These are phyloP conservation scores for Pituophis catenifer DNA, from an alignment of 2,113 vertebrate genomes.

Conservation along the genomic window DNA sequence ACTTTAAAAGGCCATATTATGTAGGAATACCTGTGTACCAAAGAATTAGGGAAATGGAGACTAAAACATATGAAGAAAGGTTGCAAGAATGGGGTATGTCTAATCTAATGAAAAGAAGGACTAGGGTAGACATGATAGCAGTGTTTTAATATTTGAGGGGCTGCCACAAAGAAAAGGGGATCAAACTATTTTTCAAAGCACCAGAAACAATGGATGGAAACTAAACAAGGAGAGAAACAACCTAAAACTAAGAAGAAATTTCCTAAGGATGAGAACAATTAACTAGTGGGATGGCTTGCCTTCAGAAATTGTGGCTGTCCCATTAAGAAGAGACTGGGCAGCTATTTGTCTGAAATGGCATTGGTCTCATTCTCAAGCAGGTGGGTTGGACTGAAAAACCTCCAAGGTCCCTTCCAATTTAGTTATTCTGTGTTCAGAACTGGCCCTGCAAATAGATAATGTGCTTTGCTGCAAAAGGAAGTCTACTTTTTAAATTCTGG, in stretches of 20 bases:
- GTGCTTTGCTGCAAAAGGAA: neutral
- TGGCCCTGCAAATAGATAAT: neutral
- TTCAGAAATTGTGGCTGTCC: neutral
- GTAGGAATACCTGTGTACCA: neutral
- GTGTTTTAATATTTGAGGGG: no score
- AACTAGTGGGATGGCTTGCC: neutral
- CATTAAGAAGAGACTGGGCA: neutral
- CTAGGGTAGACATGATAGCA: neutral
- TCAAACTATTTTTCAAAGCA: neutral
- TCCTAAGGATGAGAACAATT: neutral
- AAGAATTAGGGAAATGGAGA: neutral
- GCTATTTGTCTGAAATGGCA: neutral
- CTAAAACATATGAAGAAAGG: neutral
- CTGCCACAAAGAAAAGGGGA: neutral
- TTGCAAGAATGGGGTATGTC: neutral
- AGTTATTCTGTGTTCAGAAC: neutral
- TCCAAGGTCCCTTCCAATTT: neutral
- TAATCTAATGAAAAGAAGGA: neutral
- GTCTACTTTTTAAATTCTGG: neutral
- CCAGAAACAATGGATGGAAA: neutral
- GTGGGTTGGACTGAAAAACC: neutral
- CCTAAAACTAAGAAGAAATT: neutral
- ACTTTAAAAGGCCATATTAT: neutral
- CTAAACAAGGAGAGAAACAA: neutral
- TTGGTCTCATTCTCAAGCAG: neutral